Conservation (phyloP, 2,888 invertebrate species). For the Coenonympha glycerion region DNA sequence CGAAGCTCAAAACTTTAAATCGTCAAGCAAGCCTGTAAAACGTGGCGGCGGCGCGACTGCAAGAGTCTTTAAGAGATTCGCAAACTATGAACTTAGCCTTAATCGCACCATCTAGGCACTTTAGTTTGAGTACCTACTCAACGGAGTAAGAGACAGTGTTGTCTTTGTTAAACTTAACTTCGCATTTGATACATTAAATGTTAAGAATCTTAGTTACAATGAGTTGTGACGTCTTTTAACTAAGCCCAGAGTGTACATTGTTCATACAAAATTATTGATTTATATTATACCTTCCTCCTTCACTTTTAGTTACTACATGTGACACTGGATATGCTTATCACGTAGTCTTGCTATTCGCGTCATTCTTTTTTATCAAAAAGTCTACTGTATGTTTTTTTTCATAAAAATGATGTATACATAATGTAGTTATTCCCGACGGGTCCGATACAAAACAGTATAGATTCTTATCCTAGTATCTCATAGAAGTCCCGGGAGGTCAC, state of each 20-base stretch:
- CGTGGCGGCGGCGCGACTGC: not conserved
- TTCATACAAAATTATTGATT: too few relatives aligned
- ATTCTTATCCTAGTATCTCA: conserved; percentile 7
- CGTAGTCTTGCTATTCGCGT: not conserved
- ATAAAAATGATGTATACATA: not conserved
- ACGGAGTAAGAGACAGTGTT: not conserved
- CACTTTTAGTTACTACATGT: too few relatives aligned
- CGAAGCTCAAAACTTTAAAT: not conserved
- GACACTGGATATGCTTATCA: too few relatives aligned
- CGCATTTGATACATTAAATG: not conserved
- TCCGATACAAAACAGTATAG: conserved; percentile 6
- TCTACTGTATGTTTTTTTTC: too few relatives aligned
- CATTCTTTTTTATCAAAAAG: not conserved
- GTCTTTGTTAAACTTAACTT: not conserved
- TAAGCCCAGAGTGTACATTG: too few relatives aligned
- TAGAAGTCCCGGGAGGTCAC: conserved; percentile 10
- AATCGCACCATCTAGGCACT: conserved; percentile 2
- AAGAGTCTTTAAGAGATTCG: conserved; percentile 1
- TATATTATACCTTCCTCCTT: too few relatives aligned
- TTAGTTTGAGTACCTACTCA: not conserved
- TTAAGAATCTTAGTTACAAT: not conserved
- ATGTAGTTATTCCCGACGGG: conserved; percentile 1
- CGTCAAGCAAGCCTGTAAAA: not conserved
- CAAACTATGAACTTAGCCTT: conserved; percentile 3
- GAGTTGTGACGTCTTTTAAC: too few relatives aligned